Base-by-base conservation (phyloP, 2,113 vertebrate genomes). In the Coryphaenoides rupestris region DNA sequence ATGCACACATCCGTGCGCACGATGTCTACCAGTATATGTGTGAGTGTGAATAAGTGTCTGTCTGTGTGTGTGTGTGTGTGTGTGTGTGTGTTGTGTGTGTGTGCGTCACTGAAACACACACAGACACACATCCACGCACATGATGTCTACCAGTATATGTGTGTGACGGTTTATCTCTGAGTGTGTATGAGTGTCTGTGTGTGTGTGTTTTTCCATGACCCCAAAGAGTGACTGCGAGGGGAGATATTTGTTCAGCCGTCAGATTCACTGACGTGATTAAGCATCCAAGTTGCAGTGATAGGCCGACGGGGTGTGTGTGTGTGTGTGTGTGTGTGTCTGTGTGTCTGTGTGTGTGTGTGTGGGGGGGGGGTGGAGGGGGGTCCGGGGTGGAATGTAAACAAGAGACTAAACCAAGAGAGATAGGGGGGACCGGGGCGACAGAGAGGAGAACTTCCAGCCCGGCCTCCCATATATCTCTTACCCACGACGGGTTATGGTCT, bases 201-300 rank as follows among this genome's bases (percentile, higher is more conserved):
- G 56, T 12, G 19, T 59, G 58, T n/a, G 40, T 49, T 33, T 28
- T 17, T 52, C 21, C 2, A 46, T 58, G 17, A 17, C 33, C 50
- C 67, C 50, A 55, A 62, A 60, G 58, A 64, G 55, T 73, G 75
- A 40, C 62, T 40, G 60, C 59, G 58, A 83, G 69, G 65, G 55
- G 62, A 84, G 68, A 75, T 86, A 84, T 89, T 83, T 86, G 72
- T 82, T 85, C 77, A 86, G 68, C 60, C 63, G 66, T 24, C 63
- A 69, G 71, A 78, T 77, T 74, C 70, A 70, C 78, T 76, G 75
- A 84, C 78, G 74, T 85, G 88, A 84, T 84, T 76, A 85, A 63
- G 62, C 40, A 12, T 56, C 63, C 28, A 21, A 65, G 66, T 66
- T 84, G 60, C 71, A 66, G 33, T 40, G 33, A 40, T 40, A 40